These are phyloP conservation scores for Amaurobius ferox DNA, from an alignment of 2,888 invertebrate species.

Conservation along the genomic window DNA sequence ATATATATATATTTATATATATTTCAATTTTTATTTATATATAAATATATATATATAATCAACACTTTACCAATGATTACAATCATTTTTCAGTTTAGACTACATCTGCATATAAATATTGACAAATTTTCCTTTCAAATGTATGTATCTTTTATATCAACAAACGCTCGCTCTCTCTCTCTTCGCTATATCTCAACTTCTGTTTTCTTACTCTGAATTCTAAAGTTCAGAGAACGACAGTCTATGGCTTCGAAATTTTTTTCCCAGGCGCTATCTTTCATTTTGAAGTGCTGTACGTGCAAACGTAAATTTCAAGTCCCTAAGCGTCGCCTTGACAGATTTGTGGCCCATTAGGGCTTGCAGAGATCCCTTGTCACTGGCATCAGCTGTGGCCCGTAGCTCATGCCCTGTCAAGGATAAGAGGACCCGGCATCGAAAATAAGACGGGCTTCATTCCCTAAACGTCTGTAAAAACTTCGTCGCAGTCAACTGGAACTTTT, in stretches of 20 bases:
- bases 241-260: background rate
- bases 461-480: background rate
- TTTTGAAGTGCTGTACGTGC: background rate
- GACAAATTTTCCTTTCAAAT: too few relatives aligned
- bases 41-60: too few relatives aligned
- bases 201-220: background rate
- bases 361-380: conserved; percentile 65
- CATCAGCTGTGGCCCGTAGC: conserved; percentile 70
- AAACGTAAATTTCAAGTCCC: conserved; percentile 22
- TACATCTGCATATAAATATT: too few relatives aligned
- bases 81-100: too few relatives aligned
- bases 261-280: background rate
- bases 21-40: too few relatives aligned
- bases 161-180: too few relatives aligned
- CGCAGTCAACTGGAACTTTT: too few relatives aligned
- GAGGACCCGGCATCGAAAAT: background rate
- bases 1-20: too few relatives aligned
- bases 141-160: too few relatives aligned
- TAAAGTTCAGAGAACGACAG: background rate
- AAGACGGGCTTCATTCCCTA: background rate
- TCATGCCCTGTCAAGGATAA: conserved; percentile 22
- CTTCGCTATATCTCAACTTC: too few relatives aligned
- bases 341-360: conserved; percentile 67
- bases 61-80: too few relatives aligned
- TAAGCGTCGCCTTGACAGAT: conserved; percentile 63